Evolutionary conservation across 2,797 vertebrate species (phyloP).

Genomic region (Eulemur mongoz): DNA sequence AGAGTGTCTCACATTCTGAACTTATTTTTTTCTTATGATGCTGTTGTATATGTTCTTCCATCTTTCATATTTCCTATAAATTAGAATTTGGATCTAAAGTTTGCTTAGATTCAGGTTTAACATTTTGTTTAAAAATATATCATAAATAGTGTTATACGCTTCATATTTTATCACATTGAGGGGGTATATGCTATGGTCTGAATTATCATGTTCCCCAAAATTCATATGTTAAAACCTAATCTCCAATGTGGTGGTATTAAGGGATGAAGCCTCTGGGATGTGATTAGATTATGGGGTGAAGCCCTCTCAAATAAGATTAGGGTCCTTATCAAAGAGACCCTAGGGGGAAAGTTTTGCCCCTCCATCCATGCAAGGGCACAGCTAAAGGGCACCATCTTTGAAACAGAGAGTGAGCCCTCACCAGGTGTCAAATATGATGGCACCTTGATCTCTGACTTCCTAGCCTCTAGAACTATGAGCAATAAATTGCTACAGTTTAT

Average conservation of each 20-base stretch:
- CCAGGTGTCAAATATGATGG: neutral
- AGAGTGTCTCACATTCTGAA: neutral
- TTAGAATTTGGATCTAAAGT: neutral
- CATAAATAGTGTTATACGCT: neutral
- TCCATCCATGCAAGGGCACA: neutral
- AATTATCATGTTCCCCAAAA: neutral
- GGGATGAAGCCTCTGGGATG: neutral
- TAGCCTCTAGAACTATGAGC: neutral
- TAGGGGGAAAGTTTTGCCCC: neutral
- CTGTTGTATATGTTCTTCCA: neutral
- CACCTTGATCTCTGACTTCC: neutral
- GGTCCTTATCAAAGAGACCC: neutral
- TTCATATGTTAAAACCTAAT: neutral
- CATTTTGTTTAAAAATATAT: neutral
- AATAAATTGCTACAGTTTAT: no score
- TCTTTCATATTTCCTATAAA: neutral
- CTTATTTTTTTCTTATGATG: neutral
- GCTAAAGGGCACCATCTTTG: neutral
- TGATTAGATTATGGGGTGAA: neutral
- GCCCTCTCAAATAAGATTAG: neutral
- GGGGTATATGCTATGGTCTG: neutral
- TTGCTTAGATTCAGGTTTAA: neutral
- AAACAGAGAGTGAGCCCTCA: neutral
- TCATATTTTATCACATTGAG: neutral
- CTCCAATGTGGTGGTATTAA: neutral